These are phyloP conservation scores for Hypercompe scribonia DNA, from an alignment of 2,888 invertebrate species.

Conservation along the genomic window DNA sequence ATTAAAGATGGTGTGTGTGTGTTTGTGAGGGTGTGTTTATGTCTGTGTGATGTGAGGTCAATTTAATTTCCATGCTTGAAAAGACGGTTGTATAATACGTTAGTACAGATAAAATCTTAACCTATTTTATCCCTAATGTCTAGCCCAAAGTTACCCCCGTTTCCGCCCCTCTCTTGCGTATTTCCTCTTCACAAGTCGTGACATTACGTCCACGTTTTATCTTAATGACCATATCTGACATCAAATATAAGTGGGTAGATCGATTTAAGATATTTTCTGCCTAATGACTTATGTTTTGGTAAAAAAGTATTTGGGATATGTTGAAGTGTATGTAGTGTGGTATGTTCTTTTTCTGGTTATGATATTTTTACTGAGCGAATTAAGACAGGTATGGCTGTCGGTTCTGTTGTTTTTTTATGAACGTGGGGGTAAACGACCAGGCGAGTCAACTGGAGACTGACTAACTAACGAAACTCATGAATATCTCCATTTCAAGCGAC, in stretches of 20 bases:
- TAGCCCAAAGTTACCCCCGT: neutral
- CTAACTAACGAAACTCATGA: too few relatives aligned
- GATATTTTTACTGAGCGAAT: too few relatives aligned
- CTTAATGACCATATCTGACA: conserved; percentile 43
- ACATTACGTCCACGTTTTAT: conserved; percentile 17
- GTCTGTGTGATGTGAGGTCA: too few relatives aligned
- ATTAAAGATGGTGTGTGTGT: too few relatives aligned
- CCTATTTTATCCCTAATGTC: conserved; percentile 9
- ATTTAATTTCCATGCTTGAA: neutral
- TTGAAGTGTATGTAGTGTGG: neutral
- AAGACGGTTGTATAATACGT: neutral
- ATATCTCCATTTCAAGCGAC: too few relatives aligned
- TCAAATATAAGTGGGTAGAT: conserved; percentile 14
- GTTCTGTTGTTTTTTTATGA: too few relatives aligned
- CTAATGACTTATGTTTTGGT: conserved; percentile 19
- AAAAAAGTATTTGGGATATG: neutral
- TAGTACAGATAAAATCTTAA: conserved; percentile 1
- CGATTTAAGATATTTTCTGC: conserved; percentile 16
- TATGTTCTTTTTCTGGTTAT: neutral
- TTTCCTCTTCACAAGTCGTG: conserved; percentile 9
- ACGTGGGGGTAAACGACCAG: too few relatives aligned
- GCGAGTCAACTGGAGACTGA: too few relatives aligned
- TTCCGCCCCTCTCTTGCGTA: conserved; percentile 4
- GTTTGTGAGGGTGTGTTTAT: too few relatives aligned
- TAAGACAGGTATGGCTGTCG: too few relatives aligned